Evolutionary conservation across 2,797 vertebrate genomes (phyloP).

Genomic region (Cossypha polioptera): DNA sequence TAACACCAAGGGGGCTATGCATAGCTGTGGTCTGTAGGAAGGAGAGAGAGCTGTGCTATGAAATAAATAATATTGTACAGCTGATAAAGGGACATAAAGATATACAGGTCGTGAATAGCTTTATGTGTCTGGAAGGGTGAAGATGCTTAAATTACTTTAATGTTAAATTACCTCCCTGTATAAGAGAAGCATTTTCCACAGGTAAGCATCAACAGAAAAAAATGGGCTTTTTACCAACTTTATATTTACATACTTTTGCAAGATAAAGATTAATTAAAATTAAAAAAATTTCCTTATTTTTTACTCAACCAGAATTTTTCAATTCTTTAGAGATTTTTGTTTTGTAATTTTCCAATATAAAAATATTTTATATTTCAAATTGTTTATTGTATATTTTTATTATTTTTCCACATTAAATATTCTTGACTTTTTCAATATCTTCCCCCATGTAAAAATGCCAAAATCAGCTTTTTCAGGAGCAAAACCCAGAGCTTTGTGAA

Average conservation of each 20-base stretch:
- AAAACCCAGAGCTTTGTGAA: not conserved
- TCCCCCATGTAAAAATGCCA: not conserved
- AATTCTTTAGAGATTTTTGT: not conserved
- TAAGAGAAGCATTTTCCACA: not conserved
- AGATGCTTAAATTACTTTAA: not conserved
- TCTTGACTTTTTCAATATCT: not conserved
- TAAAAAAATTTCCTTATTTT: not conserved
- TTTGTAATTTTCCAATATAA: not conserved
- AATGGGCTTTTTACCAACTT: accelerated
- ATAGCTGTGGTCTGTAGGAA: not conserved
- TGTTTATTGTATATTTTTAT: not conserved
- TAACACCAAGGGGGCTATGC: not conserved
- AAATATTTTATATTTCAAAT: not conserved
- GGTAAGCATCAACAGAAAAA: not conserved
- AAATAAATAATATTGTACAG: not conserved
- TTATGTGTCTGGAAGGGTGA: not conserved
- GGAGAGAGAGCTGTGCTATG: not conserved
- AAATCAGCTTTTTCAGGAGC: not conserved
- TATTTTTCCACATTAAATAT: not conserved
- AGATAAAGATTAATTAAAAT: not conserved
- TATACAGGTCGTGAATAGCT: not conserved
- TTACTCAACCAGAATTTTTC: not conserved
- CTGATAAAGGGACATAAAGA: not conserved
- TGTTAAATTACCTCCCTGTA: not conserved
- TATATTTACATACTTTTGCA: not conserved